Evolutionary conservation across 2,888 invertebrate genomes (phyloP), one percentile per base, ranked within the genome.

Genomic region (Megalurothrips usitatus): DNA sequence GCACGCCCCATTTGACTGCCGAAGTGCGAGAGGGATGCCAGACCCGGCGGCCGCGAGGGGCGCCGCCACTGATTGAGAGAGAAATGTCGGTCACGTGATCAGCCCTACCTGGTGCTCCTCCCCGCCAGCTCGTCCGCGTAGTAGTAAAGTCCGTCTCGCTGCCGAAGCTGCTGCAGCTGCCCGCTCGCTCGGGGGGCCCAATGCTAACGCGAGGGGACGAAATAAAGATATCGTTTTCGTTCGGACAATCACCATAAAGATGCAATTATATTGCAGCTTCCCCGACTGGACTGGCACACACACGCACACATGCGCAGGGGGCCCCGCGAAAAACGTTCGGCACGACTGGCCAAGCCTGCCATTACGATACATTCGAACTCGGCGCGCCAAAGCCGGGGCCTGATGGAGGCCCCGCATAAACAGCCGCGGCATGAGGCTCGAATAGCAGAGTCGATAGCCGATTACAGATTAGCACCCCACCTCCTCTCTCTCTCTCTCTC

Each of bases 231-330:
- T 75, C 68, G 68, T 26, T 26, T 75, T 26, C 68, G 68, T 75
- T 75, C 26, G 68, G 68, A 75, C 68, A 75, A 75, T 75, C 68
- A 75, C 23, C 68, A 75, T 75, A 75, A 75, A 75, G 68, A 75
- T 75, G 68, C 68, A 75, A 75, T 75, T 75, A 75, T 75, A 75
- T 75, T 75, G 68, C 68, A 75, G 23, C 68, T 75, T 75, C 68
- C 23, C 26, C 68, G 68, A 75, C n/a, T 10, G 23, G 68, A 75
- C n/a, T 10, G 23, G 26, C 58, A 14, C 58, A 14, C 68, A 23
- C 68, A 26, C 68, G 34, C 34, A 43, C 34, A 43, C 34, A 26
- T 26, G 1, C 26, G 68, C 23, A 26, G 23, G n/a, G n/a, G n/a
- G n/a, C n/a, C n/a, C n/a, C n/a, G n/a, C n/a, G n/a, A n/a, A 43